Conservation (phyloP, 2,888 invertebrate species). For the Invenusta paracnida region DNA sequence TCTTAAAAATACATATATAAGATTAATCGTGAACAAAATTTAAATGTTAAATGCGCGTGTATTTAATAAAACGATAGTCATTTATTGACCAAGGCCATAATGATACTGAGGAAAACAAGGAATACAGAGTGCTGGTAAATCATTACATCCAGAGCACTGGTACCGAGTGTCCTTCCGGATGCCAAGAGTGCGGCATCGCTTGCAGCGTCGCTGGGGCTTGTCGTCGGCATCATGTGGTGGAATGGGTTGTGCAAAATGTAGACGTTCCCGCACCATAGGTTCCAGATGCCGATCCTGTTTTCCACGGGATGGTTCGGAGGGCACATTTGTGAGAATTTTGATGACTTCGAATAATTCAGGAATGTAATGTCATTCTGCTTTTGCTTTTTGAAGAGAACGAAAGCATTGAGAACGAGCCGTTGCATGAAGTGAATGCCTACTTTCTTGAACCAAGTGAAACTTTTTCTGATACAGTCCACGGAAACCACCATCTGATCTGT, state of each 20-base stretch:
- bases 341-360: constrained; percentile 12
- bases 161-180: constrained; percentile 13
- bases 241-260: constrained; percentile 19
- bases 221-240: constrained; percentile 4
- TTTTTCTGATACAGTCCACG: constrained; percentile 10
- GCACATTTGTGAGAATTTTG: constrained; percentile 29
- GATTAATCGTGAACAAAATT: constrained; percentile 17
- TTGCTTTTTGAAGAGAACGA: constrained; percentile 14
- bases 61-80: constrained; percentile 22
- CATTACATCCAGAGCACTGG: constrained; percentile 7
- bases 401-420: constrained; percentile 14
- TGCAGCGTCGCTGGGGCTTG: constrained; percentile 19
- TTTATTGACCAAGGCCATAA: constrained; percentile 14
- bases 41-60: constrained; percentile 10
- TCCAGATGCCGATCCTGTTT: constrained; percentile 7
- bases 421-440: constrained; percentile 26
- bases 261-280: constrained; percentile 22
- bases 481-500: constrained; percentile 4
- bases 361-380: constrained; percentile 18
- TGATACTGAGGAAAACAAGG: constrained; percentile 18
- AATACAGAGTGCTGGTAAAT: constrained; percentile 26
- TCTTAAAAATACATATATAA: constrained; percentile 12
- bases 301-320: constrained; percentile 19
- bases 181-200: constrained; percentile 23
- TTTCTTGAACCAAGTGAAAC: constrained; percentile 29